Conservation (phyloP, 2,797 vertebrate species). For the Sparidentex hasta region DNA sequence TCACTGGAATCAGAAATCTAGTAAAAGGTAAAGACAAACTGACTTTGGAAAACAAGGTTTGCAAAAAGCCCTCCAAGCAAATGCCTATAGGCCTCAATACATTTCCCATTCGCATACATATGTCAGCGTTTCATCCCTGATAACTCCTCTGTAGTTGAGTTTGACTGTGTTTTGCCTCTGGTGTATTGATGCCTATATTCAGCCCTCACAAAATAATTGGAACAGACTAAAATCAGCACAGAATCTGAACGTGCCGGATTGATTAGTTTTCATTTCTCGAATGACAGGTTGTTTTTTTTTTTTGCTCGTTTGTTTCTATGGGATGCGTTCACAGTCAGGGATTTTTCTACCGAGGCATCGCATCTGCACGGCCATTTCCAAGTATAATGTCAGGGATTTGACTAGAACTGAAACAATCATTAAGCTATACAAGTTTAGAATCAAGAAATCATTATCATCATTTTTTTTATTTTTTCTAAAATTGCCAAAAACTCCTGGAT, state of each 20-base stretch:
- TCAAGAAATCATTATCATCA: no score
- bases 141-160: neutral
- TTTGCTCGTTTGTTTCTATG: constrained; percentile 7
- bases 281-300: neutral
- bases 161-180: neutral
- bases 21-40: neutral
- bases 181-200: neutral
- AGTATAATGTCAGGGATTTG: neutral
- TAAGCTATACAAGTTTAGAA: no score
- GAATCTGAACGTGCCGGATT: neutral
- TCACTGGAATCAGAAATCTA: neutral
- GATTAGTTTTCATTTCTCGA: neutral
- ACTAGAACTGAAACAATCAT: constrained; percentile 2
- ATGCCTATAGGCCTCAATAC: neutral
- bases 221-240: neutral
- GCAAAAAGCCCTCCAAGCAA: neutral
- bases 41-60: neutral
- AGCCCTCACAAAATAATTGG: neutral
- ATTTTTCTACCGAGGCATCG: constrained; percentile 17
- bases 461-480: neutral
- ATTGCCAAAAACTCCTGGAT: neutral
- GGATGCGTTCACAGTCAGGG: neutral
- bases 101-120: neutral
- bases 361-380: neutral
- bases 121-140: neutral